Evolutionary conservation across 2,797 vertebrate genomes (phyloP).

Genomic region (Falco cherrug): DNA sequence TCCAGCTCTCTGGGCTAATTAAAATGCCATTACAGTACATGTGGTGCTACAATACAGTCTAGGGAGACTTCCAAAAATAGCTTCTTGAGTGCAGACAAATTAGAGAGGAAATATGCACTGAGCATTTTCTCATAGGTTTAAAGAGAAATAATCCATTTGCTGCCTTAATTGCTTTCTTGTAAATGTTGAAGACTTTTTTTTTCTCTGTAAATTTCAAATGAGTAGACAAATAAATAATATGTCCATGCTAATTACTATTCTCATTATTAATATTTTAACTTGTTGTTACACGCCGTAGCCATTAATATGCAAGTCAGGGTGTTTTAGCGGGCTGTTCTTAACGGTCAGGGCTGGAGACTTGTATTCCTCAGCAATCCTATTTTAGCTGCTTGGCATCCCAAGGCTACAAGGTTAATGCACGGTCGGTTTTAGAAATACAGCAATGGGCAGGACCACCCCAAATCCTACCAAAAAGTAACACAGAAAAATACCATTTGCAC

Average conservation of each 20-base stretch:
- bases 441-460: not conserved
- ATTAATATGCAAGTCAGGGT: not conserved
- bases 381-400: not conserved
- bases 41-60: slow-evolving; percentile 70
- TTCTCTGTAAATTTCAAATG: not conserved
- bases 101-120: slow-evolving; percentile 61
- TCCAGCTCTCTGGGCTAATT: slow-evolving; percentile 72
- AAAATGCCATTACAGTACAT: slow-evolving; percentile 75
- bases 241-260: not conserved
- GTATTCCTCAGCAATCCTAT: not conserved
- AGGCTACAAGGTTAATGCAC: not conserved
- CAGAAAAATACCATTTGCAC: not conserved
- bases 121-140: slow-evolving; percentile 58
- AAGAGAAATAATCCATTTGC: slow-evolving; percentile 46
- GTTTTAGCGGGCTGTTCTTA: not conserved
- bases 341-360: not conserved
- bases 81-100: slow-evolving; percentile 58
- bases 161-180: slow-evolving; percentile 49
- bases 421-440: not conserved
- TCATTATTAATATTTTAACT: slow-evolving; percentile 6
- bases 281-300: not conserved
- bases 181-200: slow-evolving; percentile 35
- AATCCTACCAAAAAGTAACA: accelerated
- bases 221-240: slow-evolving; percentile 48
- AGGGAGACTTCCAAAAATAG: slow-evolving; percentile 77